Percentiles rank a stretch among this genome's conserved stretches.
These are phyloP conservation scores for Nephrotoma guestfalica DNA, from an alignment of 2,888 invertebrate genomes.

Conservation along the genomic window DNA sequence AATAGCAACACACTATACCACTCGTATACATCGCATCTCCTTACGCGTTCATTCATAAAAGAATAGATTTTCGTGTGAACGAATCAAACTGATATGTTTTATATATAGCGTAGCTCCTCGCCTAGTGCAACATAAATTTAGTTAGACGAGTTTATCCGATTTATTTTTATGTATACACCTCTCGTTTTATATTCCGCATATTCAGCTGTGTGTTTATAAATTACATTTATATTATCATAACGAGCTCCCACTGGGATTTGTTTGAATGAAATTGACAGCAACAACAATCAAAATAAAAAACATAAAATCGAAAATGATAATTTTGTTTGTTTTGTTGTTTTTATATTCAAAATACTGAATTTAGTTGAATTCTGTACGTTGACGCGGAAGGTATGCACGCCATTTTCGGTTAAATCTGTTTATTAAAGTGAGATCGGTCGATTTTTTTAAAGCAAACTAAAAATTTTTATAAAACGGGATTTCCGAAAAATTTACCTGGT, in stretches of 20 bases:
- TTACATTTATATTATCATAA: not conserved
- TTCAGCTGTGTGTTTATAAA: not conserved
- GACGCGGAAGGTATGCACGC: not conserved
- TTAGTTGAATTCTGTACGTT: not conserved
- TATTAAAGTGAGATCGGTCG: not conserved
- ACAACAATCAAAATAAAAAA: not conserved
- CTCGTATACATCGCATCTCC: not conserved
- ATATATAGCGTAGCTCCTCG: not conserved
- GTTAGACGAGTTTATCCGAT: not conserved
- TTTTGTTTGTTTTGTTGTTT: not conserved
- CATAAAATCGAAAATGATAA: not conserved
- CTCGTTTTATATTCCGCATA: not conserved
- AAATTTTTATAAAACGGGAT: not conserved
- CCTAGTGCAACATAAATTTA: not conserved
- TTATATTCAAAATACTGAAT: not conserved
- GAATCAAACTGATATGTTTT: not conserved
- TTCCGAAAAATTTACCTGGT: not conserved
- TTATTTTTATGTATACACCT: not conserved
- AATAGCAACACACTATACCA: not conserved
- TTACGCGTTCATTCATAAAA: not conserved
- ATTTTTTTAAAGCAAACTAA: not conserved
- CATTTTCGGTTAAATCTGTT: not conserved
- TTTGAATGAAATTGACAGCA: not conserved
- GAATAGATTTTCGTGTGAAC: not conserved
- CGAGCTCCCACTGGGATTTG: not conserved